Evolutionary conservation across 1,140 invertebrate genomes (phyloP), one percentile per base, ranked within the genome.

Genomic region (Dendroctonus ponderosae): DNA sequence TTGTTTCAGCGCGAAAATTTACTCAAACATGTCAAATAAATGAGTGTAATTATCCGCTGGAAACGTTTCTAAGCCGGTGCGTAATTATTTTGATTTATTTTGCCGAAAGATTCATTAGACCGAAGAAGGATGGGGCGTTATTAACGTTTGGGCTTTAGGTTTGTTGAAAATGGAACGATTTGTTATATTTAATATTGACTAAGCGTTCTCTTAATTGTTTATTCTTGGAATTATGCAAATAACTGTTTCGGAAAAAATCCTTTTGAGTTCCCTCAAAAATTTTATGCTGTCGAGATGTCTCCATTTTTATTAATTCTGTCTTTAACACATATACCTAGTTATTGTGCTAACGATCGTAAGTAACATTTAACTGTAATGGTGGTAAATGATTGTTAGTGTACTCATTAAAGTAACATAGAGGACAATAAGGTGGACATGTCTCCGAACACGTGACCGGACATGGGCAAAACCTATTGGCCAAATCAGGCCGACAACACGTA

Each of bases 1-100:
- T 75, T 71, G 71, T 75, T 68, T 69, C 68, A 56, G 62, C 48
- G 57, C 54, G 46, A 48, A 70, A 71, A 68, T 72, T 71, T 65
- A 70, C 69, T 71, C 67, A 74, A 75, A 74, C 69, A 72, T 68
- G 74, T 73, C 72, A 74, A 71, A 60, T 43, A 68, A 62, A 68
- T 46, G 59, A 53, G 61, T 12, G 61, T 48, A 59, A 56, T 56
- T 57, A 58, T 44, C 50, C 37, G 41, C 26, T 41, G 37, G 37
- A 38, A 26, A 26, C 26, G 53, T 39, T 12, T 50, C 37, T 57
- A 41, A 37, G n/a, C 44, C 7, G 39, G 11, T 65, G 62, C 62
- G 54, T 58, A 65, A 58, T 65, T 65, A 65, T 65, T 65, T 65
- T 65, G 62, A 65, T 65, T 65, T 65, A 65, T 65, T 56, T 58